phyloP scores from a whole-genome alignment of 1,140 invertebrate species.

The Hylaeus anthracinus region DNA sequence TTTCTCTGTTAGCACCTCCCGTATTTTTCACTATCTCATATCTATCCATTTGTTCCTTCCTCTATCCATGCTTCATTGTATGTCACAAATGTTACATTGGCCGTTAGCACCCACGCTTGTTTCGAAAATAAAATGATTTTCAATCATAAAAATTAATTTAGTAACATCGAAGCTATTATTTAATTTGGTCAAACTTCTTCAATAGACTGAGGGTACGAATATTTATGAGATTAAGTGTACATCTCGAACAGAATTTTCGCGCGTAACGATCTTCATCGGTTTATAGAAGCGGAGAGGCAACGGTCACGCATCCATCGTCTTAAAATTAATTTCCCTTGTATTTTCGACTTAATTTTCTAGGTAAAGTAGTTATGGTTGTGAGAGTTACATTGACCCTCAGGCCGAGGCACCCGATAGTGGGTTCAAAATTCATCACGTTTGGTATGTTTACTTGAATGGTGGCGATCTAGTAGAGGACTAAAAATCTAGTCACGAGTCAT shows the following conservation, averaged over 20 bases:
- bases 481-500: slow-evolving; percentile 22
- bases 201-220: no score
- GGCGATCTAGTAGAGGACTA: slow-evolving; percentile 32
- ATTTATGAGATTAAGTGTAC: background rate
- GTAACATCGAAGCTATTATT: no score
- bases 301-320: slow-evolving; percentile 1
- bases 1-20: no score
- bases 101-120: no score
- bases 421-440: slow-evolving; percentile 59
- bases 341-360: slow-evolving; percentile 54
- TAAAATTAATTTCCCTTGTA: slow-evolving; percentile 35
- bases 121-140: no score
- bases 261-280: no score
- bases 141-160: no score
- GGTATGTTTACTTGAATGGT: slow-evolving; percentile 44
- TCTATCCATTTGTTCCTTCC: no score
- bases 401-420: slow-evolving; percentile 30
- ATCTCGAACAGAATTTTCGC: background rate
- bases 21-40: no score
- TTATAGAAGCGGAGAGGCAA: background rate
- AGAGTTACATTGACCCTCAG: slow-evolving; percentile 54
- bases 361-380: slow-evolving; percentile 53
- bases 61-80: no score
- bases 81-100: no score
- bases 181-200: no score